Evolutionary conservation across 2,888 invertebrate species (phyloP).

Genomic region (Microplitis manilae): DNA sequence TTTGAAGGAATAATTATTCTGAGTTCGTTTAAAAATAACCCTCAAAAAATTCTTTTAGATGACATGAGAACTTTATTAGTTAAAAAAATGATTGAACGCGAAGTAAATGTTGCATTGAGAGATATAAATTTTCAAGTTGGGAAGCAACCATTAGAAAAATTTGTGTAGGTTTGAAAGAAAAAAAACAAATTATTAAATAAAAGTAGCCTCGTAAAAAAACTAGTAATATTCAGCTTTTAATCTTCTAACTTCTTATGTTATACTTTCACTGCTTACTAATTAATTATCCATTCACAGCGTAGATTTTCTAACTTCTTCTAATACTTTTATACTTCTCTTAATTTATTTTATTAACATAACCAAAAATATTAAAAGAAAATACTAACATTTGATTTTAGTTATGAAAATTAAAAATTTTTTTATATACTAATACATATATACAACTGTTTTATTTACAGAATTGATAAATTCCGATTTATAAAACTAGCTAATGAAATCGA

Average conservation of each 20-base stretch:
- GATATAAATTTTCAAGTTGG: not conserved
- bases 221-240: not conserved
- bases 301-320: not conserved
- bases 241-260: not conserved
- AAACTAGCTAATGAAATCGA: not conserved
- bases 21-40: too few relatives aligned
- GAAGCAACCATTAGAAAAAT: not conserved
- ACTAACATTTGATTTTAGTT: not conserved
- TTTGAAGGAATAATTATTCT: not conserved
- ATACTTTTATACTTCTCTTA: not conserved
- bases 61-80: not conserved
- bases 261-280: not conserved
- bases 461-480: slow-evolving; percentile 16
- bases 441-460: slow-evolving; percentile 3
- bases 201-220: not conserved
- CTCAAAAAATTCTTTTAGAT: not conserved
- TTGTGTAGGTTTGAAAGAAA: slow-evolving; percentile 1
- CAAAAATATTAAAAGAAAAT: not conserved
- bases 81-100: not conserved
- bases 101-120: not conserved
- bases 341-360: not conserved
- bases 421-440: not conserved
- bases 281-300: not conserved
- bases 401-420: slow-evolving; percentile 9
- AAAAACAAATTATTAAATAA: not conserved